These are phyloP conservation scores for Papilio aristodemus DNA, from an alignment of 1,140 invertebrate species.

Conservation along the genomic window DNA sequence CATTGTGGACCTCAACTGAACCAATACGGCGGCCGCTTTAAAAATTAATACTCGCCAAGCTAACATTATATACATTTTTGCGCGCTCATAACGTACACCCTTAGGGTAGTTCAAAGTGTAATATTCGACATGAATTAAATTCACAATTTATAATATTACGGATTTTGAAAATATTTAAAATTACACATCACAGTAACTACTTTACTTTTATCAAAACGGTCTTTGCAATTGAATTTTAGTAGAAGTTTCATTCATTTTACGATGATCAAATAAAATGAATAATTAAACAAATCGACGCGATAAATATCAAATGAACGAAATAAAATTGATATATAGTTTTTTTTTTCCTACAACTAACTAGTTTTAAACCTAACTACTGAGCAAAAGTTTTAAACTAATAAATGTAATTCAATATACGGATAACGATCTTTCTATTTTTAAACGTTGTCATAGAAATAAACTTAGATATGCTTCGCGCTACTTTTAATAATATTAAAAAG, in stretches of 20 bases:
- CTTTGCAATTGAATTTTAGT: not conserved
- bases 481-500: too few relatives aligned
- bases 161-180: not conserved
- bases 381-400: not conserved
- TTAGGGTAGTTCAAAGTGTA: not conserved
- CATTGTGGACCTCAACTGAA: conserved; percentile 57
- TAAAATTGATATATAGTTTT: not conserved
- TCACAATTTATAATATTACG: not conserved
- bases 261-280: not conserved
- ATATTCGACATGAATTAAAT: not conserved
- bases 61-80: conserved; percentile 20
- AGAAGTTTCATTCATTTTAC: not conserved
- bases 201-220: too few relatives aligned
- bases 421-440: not conserved
- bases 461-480: not conserved
- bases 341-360: not conserved
- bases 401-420: not conserved
- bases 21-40: conserved; percentile 51
- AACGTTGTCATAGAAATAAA: not conserved
- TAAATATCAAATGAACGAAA: not conserved
- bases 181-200: not conserved
- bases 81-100: conserved; percentile 15
- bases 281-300: not conserved
- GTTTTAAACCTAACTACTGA: not conserved
- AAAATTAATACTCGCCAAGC: conserved; percentile 49